Base-by-base conservation (phyloP, 2,888 invertebrate genomes). In the Trissolcus brochymenae region DNA sequence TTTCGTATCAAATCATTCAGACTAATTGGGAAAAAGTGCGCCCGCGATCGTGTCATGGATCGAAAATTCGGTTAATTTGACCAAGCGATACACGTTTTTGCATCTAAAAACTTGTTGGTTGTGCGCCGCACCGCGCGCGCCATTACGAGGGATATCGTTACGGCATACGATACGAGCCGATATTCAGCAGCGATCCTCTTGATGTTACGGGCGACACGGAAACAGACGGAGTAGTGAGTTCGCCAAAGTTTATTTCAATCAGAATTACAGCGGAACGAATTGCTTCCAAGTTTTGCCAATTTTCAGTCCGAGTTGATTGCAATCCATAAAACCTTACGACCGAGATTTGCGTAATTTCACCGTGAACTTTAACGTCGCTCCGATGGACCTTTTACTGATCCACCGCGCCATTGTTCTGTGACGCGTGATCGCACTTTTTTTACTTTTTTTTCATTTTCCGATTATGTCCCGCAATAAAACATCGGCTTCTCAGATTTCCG, bases 21-120 rank as follows among this genome's bases (percentile, higher is more conserved):
- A 81, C 81, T 85, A 85, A 85, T 86, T 85, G 85, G 85, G 81
- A 83, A 83, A 80, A 81, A 61, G 7, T 3, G 81, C 78, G 71
- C n/a, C n/a, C 68, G 68, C 61, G 65, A 61, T 60, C 57, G 56
- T 54, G 68, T 68, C 60, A 67, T 57, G 67, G 60, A 6, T 46
- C 43, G 56, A 43, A 59, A 67, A 61, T 67, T 72, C 57, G 64
- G 59, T 43, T 40, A 71, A 76, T 68, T 57, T 50, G 66, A 21
- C 51, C 51, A 21, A 17, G 17, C 51, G 14, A 57, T n/a, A 50
- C 21, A 61, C 51, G 54, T 60, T 70, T 71, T 64, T 70, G 40
- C 35, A 53, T 61, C 66, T 54, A 61, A 40, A 19, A 53, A 60
- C 56, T 57, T 65, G n/a, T 68, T 65, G 35, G 51, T n/a, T 60